Conservation (phyloP, 2,113 vertebrate genomes). For the Ictidomys tridecemlineatus region DNA sequence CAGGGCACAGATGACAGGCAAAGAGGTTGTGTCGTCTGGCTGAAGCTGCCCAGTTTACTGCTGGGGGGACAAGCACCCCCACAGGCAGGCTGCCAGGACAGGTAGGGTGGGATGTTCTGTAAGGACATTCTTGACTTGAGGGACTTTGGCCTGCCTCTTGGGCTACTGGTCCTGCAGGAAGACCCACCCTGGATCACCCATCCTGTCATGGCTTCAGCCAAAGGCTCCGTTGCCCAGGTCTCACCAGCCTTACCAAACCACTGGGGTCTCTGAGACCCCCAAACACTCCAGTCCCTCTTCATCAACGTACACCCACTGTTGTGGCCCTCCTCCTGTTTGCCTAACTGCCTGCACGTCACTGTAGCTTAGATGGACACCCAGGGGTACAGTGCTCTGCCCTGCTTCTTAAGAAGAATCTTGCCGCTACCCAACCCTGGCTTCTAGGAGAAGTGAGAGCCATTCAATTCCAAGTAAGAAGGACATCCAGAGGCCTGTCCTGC, state of each 20-base stretch:
- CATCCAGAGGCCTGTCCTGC: background rate
- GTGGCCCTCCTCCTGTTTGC: background rate
- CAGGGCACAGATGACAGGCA: background rate
- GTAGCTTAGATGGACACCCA: background rate
- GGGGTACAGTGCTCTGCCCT: background rate
- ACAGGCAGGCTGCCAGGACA: background rate
- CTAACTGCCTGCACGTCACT: too few relatives aligned
- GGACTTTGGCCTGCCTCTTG: background rate
- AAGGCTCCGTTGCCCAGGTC: background rate
- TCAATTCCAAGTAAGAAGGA: background rate
- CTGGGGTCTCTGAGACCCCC: background rate
- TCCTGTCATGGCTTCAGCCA: background rate
- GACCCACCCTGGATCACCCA: background rate
- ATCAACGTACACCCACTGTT: background rate
- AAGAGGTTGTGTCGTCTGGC: background rate
- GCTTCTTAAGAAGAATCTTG: background rate
- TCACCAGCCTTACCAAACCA: background rate
- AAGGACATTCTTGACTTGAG: background rate
- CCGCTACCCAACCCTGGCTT: background rate
- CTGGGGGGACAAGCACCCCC: background rate
- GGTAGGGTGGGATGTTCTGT: background rate
- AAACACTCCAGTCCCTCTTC: background rate
- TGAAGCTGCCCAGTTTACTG: background rate
- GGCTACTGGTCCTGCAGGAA: background rate
- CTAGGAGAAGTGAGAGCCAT: background rate